Conservation (phyloP, 2,888 invertebrate genomes). For the Muscina levida region DNA sequence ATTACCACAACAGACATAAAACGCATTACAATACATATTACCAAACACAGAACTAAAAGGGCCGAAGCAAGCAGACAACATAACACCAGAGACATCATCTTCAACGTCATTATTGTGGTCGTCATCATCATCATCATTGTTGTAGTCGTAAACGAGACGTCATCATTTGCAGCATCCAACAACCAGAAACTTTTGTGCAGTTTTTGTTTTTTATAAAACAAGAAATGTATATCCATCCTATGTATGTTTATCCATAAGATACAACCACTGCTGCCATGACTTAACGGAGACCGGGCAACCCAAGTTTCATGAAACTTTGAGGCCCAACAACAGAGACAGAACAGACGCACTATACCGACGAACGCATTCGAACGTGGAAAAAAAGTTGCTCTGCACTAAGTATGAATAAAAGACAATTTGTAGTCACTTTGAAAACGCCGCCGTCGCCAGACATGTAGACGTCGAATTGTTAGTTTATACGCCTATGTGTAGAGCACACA, state of each 20-base stretch:
- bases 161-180: not conserved
- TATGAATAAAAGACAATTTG: conserved; percentile 30
- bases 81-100: no score
- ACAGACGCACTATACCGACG: not conserved
- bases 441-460: conserved; percentile 67
- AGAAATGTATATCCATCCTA: no score
- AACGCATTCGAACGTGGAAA: not conserved
- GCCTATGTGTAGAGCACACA: not conserved
- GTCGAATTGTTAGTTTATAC: conserved; percentile 25
- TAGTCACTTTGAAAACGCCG: conserved; percentile 66
- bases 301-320: no score
- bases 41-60: no score
- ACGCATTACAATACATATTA: no score
- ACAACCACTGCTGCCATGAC: no score
- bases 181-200: not conserved
- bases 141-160: no score
- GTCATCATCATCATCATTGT: conserved; percentile 6
- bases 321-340: no score
- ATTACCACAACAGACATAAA: no score
- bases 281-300: not conserved
- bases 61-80: no score
- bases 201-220: no score
- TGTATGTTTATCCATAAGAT: no score
- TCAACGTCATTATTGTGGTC: not conserved
- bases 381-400: not conserved